Conservation (phyloP, 2,888 invertebrate species). For the Zeuzera pyrina region DNA sequence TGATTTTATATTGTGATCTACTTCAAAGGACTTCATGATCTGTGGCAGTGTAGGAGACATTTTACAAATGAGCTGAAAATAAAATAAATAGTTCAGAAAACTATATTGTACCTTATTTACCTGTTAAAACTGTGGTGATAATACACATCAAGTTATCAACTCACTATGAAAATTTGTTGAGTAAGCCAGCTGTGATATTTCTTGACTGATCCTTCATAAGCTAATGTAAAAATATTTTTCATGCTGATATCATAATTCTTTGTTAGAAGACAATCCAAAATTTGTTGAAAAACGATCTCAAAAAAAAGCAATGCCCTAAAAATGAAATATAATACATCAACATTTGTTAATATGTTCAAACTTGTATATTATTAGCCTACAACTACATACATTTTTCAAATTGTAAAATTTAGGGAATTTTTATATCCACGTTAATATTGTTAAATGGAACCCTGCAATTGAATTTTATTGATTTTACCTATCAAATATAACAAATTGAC, state of each 20-base stretch:
- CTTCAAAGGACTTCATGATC: constrained; percentile 60
- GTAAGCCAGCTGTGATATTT: constrained; percentile 84
- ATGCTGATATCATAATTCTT: constrained; percentile 69
- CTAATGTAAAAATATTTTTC: constrained; percentile 73
- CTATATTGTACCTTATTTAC: not conserved
- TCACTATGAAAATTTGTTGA: constrained; percentile 81
- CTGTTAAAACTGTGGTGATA: not conserved
- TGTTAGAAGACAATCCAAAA: constrained; percentile 61
- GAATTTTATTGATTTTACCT: too few species aligned
- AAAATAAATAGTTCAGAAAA: constrained; percentile 5
- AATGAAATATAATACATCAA: too few species aligned
- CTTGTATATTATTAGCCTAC: too few species aligned
- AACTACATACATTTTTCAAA: too few species aligned
- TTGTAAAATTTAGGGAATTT: too few species aligned
- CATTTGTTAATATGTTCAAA: too few species aligned
- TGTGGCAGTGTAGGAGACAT: constrained; percentile 76
- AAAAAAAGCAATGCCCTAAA: constrained; percentile 78
- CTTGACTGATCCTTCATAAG: constrained; percentile 81
- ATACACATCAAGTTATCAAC: constrained; percentile 18
- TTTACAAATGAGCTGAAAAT: constrained; percentile 74
- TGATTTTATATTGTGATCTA: constrained; percentile 41
- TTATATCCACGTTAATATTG: too few species aligned
- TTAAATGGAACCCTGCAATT: too few species aligned
- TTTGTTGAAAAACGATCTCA: constrained; percentile 70
- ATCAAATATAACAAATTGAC: too few species aligned